Percentiles rank a stretch among this genome's conserved stretches.
Evolutionary conservation across 2,113 vertebrate species (phyloP).

Genomic region (Laticauda colubrina): DNA sequence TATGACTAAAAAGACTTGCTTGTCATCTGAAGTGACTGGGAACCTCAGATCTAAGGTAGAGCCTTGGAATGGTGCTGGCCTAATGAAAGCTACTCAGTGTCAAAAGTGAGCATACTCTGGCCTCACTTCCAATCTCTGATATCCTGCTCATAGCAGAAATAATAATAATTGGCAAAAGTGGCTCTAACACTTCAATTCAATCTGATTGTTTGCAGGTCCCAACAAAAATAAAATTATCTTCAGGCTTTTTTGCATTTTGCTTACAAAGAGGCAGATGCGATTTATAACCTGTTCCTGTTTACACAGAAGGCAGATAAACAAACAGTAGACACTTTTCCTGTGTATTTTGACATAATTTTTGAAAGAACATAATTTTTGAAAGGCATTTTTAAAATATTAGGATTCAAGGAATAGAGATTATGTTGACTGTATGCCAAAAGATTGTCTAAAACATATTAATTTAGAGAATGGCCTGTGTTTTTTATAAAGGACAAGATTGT

Average conservation of each 20-base stretch:
- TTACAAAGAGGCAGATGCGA: neutral
- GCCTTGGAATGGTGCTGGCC: neutral
- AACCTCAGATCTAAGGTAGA: neutral
- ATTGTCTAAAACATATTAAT: neutral
- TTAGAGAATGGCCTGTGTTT: neutral
- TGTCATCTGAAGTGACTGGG: neutral
- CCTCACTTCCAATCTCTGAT: neutral
- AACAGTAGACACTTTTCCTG: neutral
- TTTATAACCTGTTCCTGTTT: neutral
- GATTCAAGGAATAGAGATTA: neutral
- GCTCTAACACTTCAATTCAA: neutral
- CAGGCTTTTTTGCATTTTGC: neutral
- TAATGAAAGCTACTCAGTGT: neutral
- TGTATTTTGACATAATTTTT: neutral
- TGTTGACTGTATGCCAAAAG: neutral
- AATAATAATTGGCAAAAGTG: neutral
- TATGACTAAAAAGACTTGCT: neutral
- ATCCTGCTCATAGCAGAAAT: neutral
- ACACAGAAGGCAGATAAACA: neutral
- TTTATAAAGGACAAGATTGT: neutral
- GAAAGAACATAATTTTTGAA: neutral
- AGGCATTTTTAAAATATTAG: neutral
- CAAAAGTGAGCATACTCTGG: neutral
- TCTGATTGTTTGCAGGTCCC: neutral
- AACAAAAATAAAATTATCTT: neutral